Base-by-base conservation (phyloP, 1,140 invertebrate species). In the Coboldia fuscipes region DNA sequence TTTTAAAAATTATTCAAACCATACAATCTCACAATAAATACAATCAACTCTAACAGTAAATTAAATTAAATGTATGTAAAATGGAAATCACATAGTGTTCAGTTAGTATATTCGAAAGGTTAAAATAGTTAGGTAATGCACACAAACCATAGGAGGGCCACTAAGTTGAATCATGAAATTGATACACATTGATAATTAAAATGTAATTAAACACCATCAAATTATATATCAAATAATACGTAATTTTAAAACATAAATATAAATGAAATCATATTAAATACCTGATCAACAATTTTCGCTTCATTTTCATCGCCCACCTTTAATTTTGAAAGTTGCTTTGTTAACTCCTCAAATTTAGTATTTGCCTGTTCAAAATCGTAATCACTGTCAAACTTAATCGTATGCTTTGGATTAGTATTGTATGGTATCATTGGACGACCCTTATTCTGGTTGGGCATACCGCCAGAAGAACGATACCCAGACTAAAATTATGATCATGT, bases 341-440 rank as follows among this genome's bases (percentile, higher is more conserved):
- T 75, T 12, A 97, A 60, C 57, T 94, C 86, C 48, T 93, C 81
- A 60, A 97, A 97, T 54, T 94, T 75, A 20, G 80, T 86, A 60
- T 97, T 96, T 7, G 90, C 86, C 54, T 89, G 79, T 53, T 97
- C 93, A 60, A 98, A 97, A 60, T 98, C 92, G 56, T 88, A 97
- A 44, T 96, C 90, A 33, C 75, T 79, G 37, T 96, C 88, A 57
- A 96, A 97, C 49, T 90, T 92, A 27, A 92, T 64, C 4, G 72
- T 75, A 42, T 75, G 76, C 54, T 73, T 74, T 34, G 60, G 47
- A 30, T 54, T 45, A 26, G 56, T 55, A 18, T 31, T 22, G 32
- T 39, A 37, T n/a, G n/a, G n/a, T n/a, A n/a, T n/a, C n/a, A n/a
- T n/a, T 57, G 37, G 45, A 50, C 33, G 34, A 20, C 32, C 21